Evolutionary conservation across 2,113 vertebrate genomes (phyloP), one percentile per base, ranked within the genome.

Genomic region (Edolisoma coerulescens): DNA sequence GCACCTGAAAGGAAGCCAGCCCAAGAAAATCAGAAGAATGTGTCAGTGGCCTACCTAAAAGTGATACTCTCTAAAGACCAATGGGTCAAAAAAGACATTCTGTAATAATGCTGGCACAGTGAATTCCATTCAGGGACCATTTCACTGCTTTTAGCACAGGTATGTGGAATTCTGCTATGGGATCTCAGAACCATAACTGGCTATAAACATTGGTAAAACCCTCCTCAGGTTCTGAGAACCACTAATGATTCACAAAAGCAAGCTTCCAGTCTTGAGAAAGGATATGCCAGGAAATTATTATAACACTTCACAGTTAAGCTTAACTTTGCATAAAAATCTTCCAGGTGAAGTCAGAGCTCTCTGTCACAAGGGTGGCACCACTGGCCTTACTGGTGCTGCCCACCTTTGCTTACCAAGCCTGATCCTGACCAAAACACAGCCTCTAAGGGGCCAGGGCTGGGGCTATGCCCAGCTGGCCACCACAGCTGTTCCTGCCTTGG

Each of bases 131-230:
- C 35, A 49, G 50, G 20, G 61, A 39, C 23, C 5, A 32, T 52
- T 69, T 45, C 35, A 33, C 14, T 53, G 45, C 23, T 60, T 73
- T 52, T 35, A 80, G 11, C 50, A 22, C 28, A 64, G 26, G 3
- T 6, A 7, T 8, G 19, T 9, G 11, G n/a, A 63, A 64, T n/a
- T 32, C 27, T 68, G 3, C 67, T 6, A 4, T 5, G 26, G 17
- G n/a, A 26, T 39, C 47, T 81, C 54, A 33, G 24, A 79, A 11
- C 6, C 24, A 8, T 9, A 41, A 27, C 3, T 57, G 60, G 15
- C 37, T 53, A 2, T 16, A 28, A 77, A 18, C 0, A 0, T 3
- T 7, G 9, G 20, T 35, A 41, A 77, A 73, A 44, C 13, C 26
- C n/a, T 65, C 32, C 17, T 10, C 1, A 15, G 6, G 28, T 61